Conservation (phyloP, 2,888 invertebrate species). For the Harmothoe impar region DNA sequence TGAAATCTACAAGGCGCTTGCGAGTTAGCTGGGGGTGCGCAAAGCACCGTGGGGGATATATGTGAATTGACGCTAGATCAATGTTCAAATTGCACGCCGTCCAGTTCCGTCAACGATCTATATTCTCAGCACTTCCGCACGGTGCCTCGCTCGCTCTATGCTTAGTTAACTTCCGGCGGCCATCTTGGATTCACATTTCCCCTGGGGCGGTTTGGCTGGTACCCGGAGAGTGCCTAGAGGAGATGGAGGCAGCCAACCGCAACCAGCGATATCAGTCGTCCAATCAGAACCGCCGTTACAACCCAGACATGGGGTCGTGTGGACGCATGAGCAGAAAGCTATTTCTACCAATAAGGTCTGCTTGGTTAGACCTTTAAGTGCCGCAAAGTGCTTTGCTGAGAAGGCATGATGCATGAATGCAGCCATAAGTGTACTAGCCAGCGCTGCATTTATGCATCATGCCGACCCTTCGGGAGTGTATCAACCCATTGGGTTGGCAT, state of each 20-base stretch:
- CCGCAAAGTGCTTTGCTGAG: no score
- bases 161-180: conserved; percentile 4
- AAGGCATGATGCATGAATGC: no score
- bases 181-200: not conserved
- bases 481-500: no score
- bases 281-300: not conserved
- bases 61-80: not conserved
- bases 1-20: no score
- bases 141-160: not conserved
- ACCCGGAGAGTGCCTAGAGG: not conserved
- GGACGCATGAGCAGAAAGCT: not conserved
- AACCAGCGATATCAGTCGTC: conserved; percentile 5
- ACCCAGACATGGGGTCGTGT: not conserved
- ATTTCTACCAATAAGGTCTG: conserved; percentile 17
- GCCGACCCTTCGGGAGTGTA: no score
- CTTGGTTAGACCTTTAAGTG: no score
- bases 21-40: not conserved
- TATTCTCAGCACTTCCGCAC: not conserved
- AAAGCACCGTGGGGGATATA: not conserved
- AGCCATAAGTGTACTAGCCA: no score
- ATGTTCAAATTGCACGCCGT: not conserved
- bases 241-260: not conserved
- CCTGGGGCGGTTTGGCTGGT: not conserved
- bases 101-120: not conserved
- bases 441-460: no score